Percentiles rank a stretch among this genome's conserved stretches.
Evolutionary conservation across 2,797 vertebrate genomes (phyloP).

Genomic region (Masticophis lateralis): DNA sequence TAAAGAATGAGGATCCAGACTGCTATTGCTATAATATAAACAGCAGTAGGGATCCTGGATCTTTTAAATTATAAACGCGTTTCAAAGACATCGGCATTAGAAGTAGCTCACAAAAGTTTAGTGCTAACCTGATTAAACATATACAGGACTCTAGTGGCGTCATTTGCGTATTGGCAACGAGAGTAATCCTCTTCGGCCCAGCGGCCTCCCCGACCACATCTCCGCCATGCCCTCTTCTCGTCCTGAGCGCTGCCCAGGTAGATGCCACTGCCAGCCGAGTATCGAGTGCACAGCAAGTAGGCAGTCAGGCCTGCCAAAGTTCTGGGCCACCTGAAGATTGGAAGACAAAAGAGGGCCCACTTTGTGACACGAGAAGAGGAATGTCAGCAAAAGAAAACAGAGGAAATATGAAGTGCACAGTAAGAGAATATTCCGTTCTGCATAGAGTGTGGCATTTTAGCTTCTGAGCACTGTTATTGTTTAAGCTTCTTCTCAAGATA

Average conservation of each 20-base stretch:
- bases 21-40: too few relatives aligned
- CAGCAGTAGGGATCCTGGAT: background rate
- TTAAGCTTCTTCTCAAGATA: background rate
- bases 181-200: constrained; percentile 95
- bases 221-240: constrained; percentile 87
- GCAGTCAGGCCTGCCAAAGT: constrained; percentile 92
- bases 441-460: constrained; percentile 47
- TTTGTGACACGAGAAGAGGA: background rate
- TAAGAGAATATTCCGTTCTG: constrained; percentile 36
- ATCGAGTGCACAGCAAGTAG: constrained; percentile 84
- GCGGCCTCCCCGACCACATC: constrained; percentile 83
- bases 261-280: constrained; percentile 81
- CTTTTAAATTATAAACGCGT: background rate
- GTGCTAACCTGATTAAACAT: constrained; percentile 90
- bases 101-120: background rate
- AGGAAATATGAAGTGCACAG: constrained; percentile 19
- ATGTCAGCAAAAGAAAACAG: background rate
- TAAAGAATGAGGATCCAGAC: too few relatives aligned
- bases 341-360: constrained; percentile 22
- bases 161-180: constrained; percentile 92
- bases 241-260: constrained; percentile 82
- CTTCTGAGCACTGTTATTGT: background rate
- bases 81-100: background rate
- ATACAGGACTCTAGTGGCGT: constrained; percentile 89
- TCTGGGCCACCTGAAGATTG: constrained; percentile 86